Base-by-base conservation (phyloP, 2,113 vertebrate genomes). In the Anoplopoma fimbria region DNA sequence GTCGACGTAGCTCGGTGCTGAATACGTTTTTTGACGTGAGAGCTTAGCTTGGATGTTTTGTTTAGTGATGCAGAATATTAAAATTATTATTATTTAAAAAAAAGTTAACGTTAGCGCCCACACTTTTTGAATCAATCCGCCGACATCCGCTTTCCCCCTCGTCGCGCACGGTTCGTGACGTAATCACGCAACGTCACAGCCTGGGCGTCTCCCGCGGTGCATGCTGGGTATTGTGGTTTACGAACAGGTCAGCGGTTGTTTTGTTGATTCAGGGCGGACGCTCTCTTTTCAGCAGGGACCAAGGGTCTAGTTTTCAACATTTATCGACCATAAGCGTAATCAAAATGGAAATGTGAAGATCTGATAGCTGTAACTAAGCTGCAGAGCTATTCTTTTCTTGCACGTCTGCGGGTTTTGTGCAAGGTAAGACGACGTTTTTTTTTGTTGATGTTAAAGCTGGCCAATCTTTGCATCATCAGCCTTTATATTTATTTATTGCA, bases 141-240 rank as follows among this genome's bases (percentile, higher is more conserved):
- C 65, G 79, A 80, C 64, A 73, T 55, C 65, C 69, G 51, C 33
- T 19, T 60, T 36, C 8, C 1, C 3, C 8, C 19, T 2, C 6
- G 6, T 42, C 14, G 10, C 40, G 40, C 12, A 15, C 55, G 2
- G 55, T 42, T 15, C 25, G 31, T 68, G 40, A 68, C 63, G 63
- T 13, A 63, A 14, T 1, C 1, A 8, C 64, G 13, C 25, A 23
- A 14, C 5, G 19, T 7, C 23, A 7, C 51, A 2, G n/a, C n/a
- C n/a, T 13, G 14, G 42, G 29, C 47, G 61, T 68, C 33, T 67
- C 1, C 31, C 3, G 77, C 0, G 70, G 17, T 91, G 90, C 92
- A 90, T 87, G 17, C 49, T 58, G 93, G 93, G 42, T 19, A 75
- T 76, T 65, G 90, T 82, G 62, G 92, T 92, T 62, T 40, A 2